Conservation (phyloP, 2,888 invertebrate species). For the Xestia sexstrigata region DNA sequence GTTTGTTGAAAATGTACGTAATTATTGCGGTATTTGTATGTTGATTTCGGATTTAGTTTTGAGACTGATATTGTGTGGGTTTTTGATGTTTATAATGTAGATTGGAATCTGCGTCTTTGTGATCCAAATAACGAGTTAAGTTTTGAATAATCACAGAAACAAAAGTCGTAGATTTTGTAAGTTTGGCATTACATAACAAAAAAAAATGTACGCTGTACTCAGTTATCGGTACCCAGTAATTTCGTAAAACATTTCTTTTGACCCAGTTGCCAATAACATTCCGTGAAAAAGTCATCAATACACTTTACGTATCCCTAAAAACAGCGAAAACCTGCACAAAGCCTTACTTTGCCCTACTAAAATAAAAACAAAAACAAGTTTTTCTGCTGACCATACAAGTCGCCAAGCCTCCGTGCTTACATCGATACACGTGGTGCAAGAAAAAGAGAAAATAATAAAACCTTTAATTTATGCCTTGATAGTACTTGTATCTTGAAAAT, state of each 20-base stretch:
- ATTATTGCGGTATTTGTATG: conserved; percentile 35
- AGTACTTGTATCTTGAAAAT: conserved; percentile 89
- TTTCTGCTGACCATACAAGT: conserved; percentile 80
- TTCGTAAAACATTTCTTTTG: background rate
- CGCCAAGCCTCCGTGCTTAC: conserved; percentile 79
- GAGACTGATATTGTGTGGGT: conserved; percentile 14
- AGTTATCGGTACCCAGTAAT: background rate
- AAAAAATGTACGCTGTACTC: background rate
- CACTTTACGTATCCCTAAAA: conserved; percentile 37
- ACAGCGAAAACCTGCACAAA: conserved; percentile 41
- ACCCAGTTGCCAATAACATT: conserved; percentile 8
- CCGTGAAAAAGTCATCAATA: conserved; percentile 45
- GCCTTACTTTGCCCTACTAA: conserved; percentile 55
- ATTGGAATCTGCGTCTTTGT: background rate
- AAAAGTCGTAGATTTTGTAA: background rate
- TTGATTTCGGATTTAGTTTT: background rate
- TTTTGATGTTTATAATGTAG: background rate
- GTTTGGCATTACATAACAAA: background rate
- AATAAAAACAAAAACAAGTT: conserved; percentile 65
- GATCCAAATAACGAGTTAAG: too few relatives aligned
- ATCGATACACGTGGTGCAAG: conserved; percentile 86
- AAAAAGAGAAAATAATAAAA: conserved; percentile 88
- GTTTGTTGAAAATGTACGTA: conserved; percentile 30
- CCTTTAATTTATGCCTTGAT: conserved; percentile 90
- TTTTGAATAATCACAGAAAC: background rate